A percentile compares a stretch with the other conserved stretches of the same genome.
phyloP scores from a whole-genome alignment of 1,140 invertebrate genomes.

The Aphelenchoides fujianensis region DNA sequence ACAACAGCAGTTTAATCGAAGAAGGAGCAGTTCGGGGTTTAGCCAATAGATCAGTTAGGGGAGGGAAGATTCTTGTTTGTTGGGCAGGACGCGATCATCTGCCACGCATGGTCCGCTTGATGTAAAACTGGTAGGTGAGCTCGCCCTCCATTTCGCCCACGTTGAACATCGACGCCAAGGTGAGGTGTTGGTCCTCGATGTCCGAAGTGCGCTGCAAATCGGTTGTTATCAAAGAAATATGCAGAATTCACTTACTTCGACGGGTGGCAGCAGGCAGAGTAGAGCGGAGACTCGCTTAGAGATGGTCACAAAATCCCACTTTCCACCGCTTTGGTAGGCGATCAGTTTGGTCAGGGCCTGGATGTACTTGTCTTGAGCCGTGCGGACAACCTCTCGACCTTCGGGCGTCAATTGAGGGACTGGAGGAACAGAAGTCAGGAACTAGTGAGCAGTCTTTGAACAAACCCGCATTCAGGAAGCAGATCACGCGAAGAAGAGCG shows the following conservation, averaged over 20 bases:
- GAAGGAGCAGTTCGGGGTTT: too few relatives aligned
- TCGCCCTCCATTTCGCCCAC: neutral
- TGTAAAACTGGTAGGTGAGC: neutral
- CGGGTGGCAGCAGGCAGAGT: neutral
- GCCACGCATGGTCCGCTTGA: too few relatives aligned
- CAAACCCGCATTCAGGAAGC: neutral
- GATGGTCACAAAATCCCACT: neutral
- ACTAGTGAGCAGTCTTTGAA: neutral
- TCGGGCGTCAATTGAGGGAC: neutral
- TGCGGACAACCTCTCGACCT: neutral
- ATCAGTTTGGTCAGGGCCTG: neutral
- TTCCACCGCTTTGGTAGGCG: neutral
- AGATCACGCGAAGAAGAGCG: neutral
- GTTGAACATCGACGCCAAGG: neutral
- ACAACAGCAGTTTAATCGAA: too few relatives aligned
- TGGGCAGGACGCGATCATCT: too few relatives aligned
- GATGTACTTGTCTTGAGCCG: neutral
- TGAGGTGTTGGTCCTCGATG: neutral
- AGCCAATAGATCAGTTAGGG: too few relatives aligned
- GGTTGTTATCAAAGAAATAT: neutral
- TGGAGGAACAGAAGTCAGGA: neutral
- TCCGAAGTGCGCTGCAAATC: neutral
- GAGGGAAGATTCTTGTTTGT: too few relatives aligned
- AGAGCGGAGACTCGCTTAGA: neutral
- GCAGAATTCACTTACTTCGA: neutral